A percentile compares a stretch with the other conserved stretches of the same genome.
These are phyloP conservation scores for Osmerus eperlanus DNA, from an alignment of 2,113 vertebrate species.

Conservation along the genomic window DNA sequence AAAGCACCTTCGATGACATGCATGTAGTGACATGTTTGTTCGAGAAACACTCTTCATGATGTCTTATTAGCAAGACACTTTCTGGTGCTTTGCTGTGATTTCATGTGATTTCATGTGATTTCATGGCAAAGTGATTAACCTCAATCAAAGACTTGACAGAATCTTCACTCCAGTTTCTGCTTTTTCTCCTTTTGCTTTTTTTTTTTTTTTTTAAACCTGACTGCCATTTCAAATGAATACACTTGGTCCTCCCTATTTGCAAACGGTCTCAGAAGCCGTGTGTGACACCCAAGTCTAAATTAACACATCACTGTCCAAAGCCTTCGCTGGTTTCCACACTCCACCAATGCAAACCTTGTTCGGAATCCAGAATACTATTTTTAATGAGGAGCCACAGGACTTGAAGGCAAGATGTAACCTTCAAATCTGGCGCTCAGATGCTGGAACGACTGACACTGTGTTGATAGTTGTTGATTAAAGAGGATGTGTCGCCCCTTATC, in stretches of 20 bases:
- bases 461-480: constrained; percentile 67
- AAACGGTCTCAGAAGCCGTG: not conserved
- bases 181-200: too few species aligned
- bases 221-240: not conserved
- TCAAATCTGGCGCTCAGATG: constrained; percentile 36
- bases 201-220: not conserved
- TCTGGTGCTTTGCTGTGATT: too few species aligned
- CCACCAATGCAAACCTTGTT: constrained; percentile 18
- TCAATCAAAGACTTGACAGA: not conserved
- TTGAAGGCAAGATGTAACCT: constrained; percentile 37
- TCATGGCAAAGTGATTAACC: not conserved
- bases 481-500: constrained; percentile 62
- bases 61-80: too few species aligned
- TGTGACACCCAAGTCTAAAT: not conserved
- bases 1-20: not conserved
- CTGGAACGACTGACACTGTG: constrained; percentile 43
- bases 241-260: not conserved
- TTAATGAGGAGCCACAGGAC: constrained; percentile 50
- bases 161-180: not conserved
- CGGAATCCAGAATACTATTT: constrained; percentile 31
- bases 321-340: not conserved
- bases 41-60: too few species aligned
- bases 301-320: too few species aligned
- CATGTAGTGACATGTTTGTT: too few species aligned
- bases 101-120: not conserved